These are phyloP conservation scores for Graphium colonna DNA, from an alignment of 2,888 invertebrate species.

Conservation along the genomic window DNA sequence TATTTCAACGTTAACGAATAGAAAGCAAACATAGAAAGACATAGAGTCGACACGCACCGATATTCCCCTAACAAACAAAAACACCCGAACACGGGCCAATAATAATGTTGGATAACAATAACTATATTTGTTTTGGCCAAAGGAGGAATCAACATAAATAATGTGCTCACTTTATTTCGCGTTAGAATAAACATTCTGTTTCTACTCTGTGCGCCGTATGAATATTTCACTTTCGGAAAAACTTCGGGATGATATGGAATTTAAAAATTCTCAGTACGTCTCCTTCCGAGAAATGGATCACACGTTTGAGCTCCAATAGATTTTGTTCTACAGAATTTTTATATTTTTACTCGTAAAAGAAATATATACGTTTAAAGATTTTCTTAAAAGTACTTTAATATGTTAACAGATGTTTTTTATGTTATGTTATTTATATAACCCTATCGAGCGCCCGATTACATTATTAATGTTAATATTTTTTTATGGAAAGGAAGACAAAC, in stretches of 20 bases:
- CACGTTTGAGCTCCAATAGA: neutral
- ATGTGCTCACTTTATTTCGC: slow-evolving; percentile 4
- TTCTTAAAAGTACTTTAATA: too few species aligned
- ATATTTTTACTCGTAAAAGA: too few species aligned
- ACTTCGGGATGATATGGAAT: neutral
- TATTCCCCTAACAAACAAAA: slow-evolving; percentile 5
- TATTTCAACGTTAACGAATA: too few species aligned
- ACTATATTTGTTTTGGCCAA: slow-evolving; percentile 16
- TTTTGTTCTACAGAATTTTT: too few species aligned
- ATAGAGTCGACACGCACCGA: neutral
- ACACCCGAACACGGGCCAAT: slow-evolving; percentile 11
- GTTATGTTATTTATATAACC: too few species aligned
- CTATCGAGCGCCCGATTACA: too few species aligned
- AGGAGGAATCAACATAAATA: slow-evolving; percentile 6
- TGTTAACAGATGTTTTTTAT: too few species aligned
- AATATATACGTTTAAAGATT: too few species aligned
- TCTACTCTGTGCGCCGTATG: neutral
- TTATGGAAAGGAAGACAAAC: too few species aligned
- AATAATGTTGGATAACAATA: slow-evolving; percentile 20
- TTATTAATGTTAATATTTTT: too few species aligned
- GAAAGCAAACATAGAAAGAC: too few species aligned
- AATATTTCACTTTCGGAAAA: neutral
- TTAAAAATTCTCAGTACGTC: neutral
- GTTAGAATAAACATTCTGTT: slow-evolving; percentile 5
- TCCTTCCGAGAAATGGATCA: too few species aligned